Percentiles rank a stretch among this genome's conserved stretches.
Evolutionary conservation across 2,113 vertebrate species (phyloP).

Genomic region (Oxygymnocypris stewartii): DNA sequence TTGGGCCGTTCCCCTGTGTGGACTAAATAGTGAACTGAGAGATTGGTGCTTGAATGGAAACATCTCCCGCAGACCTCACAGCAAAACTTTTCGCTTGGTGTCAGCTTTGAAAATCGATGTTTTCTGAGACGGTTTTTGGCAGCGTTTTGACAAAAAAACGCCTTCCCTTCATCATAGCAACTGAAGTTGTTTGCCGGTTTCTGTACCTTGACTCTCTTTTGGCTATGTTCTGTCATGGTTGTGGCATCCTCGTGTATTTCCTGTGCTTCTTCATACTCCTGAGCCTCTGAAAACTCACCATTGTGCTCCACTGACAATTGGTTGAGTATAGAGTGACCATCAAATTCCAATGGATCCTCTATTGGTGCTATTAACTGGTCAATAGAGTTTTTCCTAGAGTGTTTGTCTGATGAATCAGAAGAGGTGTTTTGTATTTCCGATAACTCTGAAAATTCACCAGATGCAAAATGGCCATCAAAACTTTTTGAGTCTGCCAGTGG

Average conservation of each 20-base stretch:
- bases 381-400: slow-evolving; percentile 42
- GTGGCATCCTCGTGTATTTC: neutral
- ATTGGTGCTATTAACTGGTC: slow-evolving; percentile 43
- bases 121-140: slow-evolving; percentile 48
- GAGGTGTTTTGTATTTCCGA: slow-evolving; percentile 37
- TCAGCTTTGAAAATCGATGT: slow-evolving; percentile 54
- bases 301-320: slow-evolving; percentile 51
- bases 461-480: slow-evolving; percentile 24
- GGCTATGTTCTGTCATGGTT: slow-evolving; percentile 45
- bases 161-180: slow-evolving; percentile 15
- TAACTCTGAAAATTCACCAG: slow-evolving; percentile 36
- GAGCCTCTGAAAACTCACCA: neutral
- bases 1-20: slow-evolving; percentile 56
- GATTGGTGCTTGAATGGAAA: slow-evolving; percentile 57
- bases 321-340: slow-evolving; percentile 63
- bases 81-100: slow-evolving; percentile 20
- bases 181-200: neutral
- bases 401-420: slow-evolving; percentile 37
- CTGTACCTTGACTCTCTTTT: slow-evolving; percentile 62
- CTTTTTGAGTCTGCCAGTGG: neutral
- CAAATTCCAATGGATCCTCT: slow-evolving; percentile 47
- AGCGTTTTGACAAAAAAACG: slow-evolving; percentile 53
- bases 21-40: slow-evolving; percentile 47
- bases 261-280: slow-evolving; percentile 27
- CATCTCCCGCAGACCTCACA: slow-evolving; percentile 65